Evolutionary conservation across 1,140 invertebrate genomes (phyloP), one percentile per base, ranked within the genome.

Genomic region (Panulirus ornatus): DNA sequence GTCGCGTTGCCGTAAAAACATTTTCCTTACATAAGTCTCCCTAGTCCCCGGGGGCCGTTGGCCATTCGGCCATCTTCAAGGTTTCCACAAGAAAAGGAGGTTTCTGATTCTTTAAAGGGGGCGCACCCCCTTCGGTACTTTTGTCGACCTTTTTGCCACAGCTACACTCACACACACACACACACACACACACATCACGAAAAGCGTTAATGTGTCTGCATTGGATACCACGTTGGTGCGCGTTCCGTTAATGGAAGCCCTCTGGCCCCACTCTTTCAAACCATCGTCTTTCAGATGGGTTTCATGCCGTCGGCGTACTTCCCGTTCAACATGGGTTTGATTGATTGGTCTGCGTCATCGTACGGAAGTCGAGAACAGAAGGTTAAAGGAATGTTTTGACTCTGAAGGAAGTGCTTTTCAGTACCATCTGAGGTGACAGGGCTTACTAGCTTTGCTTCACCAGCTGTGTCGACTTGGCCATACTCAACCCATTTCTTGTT

Each of bases 1-100:
- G 66, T 66, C 16, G 36, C 51, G 22, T 88, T 92, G 8, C 91
- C 91, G n/a, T 92, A 88, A 51, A 92, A 92, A 1, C 90, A 40
- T 38, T 75, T 78, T 1, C 71, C 70, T 34, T 83, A 36, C 27
- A 85, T n/a, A 19, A 87, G 88, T 44, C n/a, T 90, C 1, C 14
- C 30, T 11, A 36, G 16, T 36, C 51, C 2, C 78, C 75, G 27
- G 90, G 47, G 34, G 84, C 22, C 22, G 79, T 9, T 30, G 66
- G 75, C 75, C 90, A n/a, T 71, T 90, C 84, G 27, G 75, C 47
- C 22, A 87, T 82, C 71, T 87, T 92, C 22, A 92, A 88, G 16
- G 91, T 84, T 58, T 44, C 34, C 47, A 81, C 87, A 14, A 92
- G 66, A 54, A 86, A 90, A 19, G 88, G 88, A 54, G 91, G 85